phyloP scores from a whole-genome alignment of 35 echinoderm and acorn worm genomes.

The Heliocidaris tuberculata region DNA sequence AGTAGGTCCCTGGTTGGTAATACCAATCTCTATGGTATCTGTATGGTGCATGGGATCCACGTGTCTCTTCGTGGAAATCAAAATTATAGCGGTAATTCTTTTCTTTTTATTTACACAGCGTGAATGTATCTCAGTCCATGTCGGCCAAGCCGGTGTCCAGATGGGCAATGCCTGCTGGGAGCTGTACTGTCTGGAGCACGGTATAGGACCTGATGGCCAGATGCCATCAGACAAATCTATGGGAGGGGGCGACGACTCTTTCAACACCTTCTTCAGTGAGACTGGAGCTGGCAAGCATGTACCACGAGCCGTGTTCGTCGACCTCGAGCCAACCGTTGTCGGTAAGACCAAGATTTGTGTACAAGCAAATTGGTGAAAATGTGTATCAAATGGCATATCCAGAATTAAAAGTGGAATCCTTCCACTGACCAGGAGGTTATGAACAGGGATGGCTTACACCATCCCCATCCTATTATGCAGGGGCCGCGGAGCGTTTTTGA shows the following conservation, averaged over 20 bases:
- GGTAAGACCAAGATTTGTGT: conserved; percentile 20
- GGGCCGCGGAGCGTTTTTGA: too few relatives aligned
- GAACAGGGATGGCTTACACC: too few relatives aligned
- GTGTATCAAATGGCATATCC: background rate
- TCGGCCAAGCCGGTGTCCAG: conserved; percentile 58
- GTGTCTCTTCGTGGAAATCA: too few relatives aligned
- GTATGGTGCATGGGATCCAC: too few relatives aligned
- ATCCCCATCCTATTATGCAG: too few relatives aligned
- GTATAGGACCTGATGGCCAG: conserved; percentile 34
- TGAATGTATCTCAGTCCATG: conserved; percentile 45
- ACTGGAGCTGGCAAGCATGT: conserved; percentile 54
- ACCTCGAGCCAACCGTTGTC: conserved; percentile 49
- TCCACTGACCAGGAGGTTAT: too few relatives aligned
- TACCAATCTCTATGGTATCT: too few relatives aligned
- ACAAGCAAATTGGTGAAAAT: background rate
- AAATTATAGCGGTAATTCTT: too few relatives aligned
- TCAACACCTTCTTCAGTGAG: conserved; percentile 61
- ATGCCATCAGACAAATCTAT: conserved; percentile 26
- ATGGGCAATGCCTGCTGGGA: conserved; percentile 56
- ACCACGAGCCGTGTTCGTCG: conserved; percentile 49
- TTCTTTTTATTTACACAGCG: conserved; percentile 30
- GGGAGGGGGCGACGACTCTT: conserved; percentile 41
- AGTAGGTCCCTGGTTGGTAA: too few relatives aligned
- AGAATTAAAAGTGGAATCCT: background rate
- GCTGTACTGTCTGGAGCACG: conserved; percentile 50